phyloP scores from a whole-genome alignment of 2,797 vertebrate genomes.

The Dipus sagitta region DNA sequence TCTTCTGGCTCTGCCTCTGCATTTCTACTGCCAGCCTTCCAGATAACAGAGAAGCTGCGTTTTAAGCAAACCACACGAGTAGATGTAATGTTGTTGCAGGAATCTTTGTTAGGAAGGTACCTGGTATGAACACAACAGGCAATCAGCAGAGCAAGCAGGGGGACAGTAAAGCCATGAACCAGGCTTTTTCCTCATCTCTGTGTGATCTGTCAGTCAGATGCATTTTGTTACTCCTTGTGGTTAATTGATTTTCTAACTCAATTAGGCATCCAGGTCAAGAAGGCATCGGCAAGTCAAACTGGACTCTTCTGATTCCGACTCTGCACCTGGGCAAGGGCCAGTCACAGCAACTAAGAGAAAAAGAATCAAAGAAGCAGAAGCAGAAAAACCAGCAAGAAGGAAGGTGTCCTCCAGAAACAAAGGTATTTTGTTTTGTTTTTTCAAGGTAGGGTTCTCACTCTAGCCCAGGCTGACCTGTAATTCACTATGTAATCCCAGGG shows the following conservation, averaged over 20 bases:
- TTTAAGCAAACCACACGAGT: background rate
- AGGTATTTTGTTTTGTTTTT: conserved; percentile 78
- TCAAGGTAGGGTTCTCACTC: no score
- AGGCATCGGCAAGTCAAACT: conserved; percentile 88
- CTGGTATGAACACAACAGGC: no score
- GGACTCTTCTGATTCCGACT: conserved; percentile 82
- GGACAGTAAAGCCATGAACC: background rate
- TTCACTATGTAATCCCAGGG: no score
- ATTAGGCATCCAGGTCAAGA: conserved; percentile 91
- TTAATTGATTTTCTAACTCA: conserved; percentile 61
- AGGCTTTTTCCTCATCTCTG: background rate
- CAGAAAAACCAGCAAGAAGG: conserved; percentile 55
- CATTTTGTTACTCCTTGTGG: conserved; percentile 33
- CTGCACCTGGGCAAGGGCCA: conserved; percentile 62
- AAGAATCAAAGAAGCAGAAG: conserved; percentile 37
- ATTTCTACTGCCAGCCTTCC: background rate
- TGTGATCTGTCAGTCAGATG: background rate
- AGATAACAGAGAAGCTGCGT: background rate
- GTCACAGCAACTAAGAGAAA: conserved; percentile 66
- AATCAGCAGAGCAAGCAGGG: background rate
- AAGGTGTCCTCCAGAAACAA: conserved; percentile 56
- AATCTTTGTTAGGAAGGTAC: no score
- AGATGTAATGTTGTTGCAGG: no score
- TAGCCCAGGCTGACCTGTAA: no score
- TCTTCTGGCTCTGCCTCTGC: background rate